phyloP scores from a whole-genome alignment of 2,888 invertebrate genomes.

The Drosophila pullipes region DNA sequence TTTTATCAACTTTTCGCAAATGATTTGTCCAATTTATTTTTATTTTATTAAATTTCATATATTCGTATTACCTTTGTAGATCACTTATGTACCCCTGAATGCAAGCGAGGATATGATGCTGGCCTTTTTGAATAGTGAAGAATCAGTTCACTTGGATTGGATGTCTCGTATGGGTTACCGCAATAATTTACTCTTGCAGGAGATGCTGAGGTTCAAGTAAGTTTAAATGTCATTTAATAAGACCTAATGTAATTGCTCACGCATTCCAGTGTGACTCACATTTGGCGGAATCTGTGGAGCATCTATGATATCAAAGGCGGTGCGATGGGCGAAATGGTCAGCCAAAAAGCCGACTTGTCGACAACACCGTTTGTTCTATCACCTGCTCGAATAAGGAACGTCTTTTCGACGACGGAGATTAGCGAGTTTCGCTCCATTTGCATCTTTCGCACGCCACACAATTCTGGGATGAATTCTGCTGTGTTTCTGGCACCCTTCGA shows the following conservation, averaged over 20 bases:
- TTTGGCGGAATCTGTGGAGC: slow-evolving; percentile 72
- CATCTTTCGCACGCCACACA: slow-evolving; percentile 87
- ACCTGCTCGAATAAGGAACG: slow-evolving; percentile 52
- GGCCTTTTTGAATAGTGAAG: slow-evolving; percentile 61
- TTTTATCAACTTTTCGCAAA: not conserved
- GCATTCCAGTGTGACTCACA: slow-evolving; percentile 54
- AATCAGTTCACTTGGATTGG: slow-evolving; percentile 70
- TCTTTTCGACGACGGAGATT: slow-evolving; percentile 56
- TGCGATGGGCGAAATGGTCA: slow-evolving; percentile 73
- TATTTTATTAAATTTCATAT: too few species aligned
- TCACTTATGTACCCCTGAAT: slow-evolving; percentile 62
- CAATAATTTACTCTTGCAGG: slow-evolving; percentile 63
- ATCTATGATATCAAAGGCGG: slow-evolving; percentile 75
- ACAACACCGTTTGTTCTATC: slow-evolving; percentile 61
- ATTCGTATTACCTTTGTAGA: slow-evolving; percentile 32
- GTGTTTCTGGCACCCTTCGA: slow-evolving; percentile 88
- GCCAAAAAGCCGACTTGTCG: slow-evolving; percentile 70
- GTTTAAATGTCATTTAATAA: not conserved
- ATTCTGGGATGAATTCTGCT: slow-evolving; percentile 87
- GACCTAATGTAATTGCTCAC: not conserved
- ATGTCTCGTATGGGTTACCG: slow-evolving; percentile 73
- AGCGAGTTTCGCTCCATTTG: slow-evolving; percentile 85
- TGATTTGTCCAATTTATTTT: not conserved
- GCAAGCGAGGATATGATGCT: slow-evolving; percentile 54
- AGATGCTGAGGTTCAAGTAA: slow-evolving; percentile 78